Evolutionary conservation across 2,113 vertebrate genomes (phyloP).

Genomic region (Pteropus alecto): DNA sequence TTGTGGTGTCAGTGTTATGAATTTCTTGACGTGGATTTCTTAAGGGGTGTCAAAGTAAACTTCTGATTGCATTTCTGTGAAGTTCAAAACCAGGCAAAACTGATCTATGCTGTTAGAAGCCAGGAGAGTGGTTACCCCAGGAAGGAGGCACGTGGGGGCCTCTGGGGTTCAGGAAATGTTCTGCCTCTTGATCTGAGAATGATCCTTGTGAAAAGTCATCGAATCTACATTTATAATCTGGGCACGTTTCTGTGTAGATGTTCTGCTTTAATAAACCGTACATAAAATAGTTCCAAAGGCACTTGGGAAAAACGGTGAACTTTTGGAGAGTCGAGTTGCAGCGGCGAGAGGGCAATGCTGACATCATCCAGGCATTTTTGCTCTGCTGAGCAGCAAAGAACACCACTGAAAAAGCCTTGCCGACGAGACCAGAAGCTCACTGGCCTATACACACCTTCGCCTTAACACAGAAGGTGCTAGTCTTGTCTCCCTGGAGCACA

Average conservation of each 20-base stretch:
- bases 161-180: background rate
- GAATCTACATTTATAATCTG: background rate
- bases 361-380: background rate
- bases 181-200: background rate
- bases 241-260: background rate
- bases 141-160: background rate
- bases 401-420: background rate
- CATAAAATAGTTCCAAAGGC: background rate
- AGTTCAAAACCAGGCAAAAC: background rate
- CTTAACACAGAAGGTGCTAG: background rate
- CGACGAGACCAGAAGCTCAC: background rate
- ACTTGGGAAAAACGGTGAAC: background rate
- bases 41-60: background rate
- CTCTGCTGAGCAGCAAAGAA: background rate
- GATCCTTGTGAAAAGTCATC: background rate
- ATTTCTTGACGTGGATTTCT: background rate
- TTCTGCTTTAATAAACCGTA: background rate
- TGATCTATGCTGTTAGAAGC: background rate
- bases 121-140: background rate
- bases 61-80: background rate
- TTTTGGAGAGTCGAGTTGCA: background rate
- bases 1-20: rapidly evolving
- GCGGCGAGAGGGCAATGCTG: background rate
- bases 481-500: background rate
- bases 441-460: background rate